Evolutionary conservation across 2,797 vertebrate genomes (phyloP).

Genomic region (Ptychadena robeensis): DNA sequence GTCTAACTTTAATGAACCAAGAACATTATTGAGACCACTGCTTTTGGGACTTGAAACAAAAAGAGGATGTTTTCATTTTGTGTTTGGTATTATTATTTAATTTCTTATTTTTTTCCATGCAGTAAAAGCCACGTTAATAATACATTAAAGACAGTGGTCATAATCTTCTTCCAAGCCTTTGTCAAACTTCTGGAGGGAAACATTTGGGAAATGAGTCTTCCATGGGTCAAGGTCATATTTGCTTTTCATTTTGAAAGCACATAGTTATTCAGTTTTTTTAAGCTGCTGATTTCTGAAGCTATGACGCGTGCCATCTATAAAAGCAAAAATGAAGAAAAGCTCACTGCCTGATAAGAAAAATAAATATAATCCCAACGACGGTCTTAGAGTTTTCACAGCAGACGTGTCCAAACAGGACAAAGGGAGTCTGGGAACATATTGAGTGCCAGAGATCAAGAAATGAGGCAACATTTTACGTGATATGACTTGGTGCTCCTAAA

Average conservation of each 20-base stretch:
- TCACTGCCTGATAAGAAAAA: background rate
- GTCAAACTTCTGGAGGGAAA: background rate
- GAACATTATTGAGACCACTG: too few relatives aligned
- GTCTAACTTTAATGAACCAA: too few relatives aligned
- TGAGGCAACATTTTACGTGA: background rate
- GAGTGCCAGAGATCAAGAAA: background rate
- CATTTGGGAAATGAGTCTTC: background rate
- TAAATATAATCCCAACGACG: background rate
- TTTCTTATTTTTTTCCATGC: background rate
- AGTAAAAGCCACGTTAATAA: background rate
- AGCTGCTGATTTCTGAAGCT: background rate
- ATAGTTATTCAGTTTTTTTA: background rate
- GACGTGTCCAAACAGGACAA: conserved; percentile 23
- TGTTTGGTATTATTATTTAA: background rate
- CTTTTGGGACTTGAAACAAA: background rate
- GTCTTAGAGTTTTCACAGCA: background rate
- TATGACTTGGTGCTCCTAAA: conserved; percentile 2
- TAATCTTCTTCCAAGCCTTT: background rate
- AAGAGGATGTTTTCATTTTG: background rate
- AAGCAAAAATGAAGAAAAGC: background rate
- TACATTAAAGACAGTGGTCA: background rate
- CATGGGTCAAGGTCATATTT: background rate
- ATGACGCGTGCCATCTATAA: background rate
- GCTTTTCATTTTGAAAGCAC: background rate
- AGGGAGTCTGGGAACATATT: background rate